A percentile compares a stretch with the other conserved stretches of the same genome.
These are phyloP conservation scores for Lophochroa leadbeateri DNA, from an alignment of 2,113 vertebrate genomes.

Conservation along the genomic window DNA sequence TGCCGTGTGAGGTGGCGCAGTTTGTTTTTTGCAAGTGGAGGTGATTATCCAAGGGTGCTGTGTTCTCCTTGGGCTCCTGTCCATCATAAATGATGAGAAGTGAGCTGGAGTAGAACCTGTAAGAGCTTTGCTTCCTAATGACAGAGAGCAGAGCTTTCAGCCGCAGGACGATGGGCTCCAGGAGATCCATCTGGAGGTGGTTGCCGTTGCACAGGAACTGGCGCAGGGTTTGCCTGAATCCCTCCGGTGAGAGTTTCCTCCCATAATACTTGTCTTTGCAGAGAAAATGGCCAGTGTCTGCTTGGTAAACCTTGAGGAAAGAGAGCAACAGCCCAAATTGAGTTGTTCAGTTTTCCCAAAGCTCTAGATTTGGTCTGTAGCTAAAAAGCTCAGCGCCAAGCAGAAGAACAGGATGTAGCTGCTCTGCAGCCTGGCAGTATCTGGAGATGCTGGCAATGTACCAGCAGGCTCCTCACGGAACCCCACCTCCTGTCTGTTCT, in stretches of 20 bases:
- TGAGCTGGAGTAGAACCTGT: conserved; percentile 83
- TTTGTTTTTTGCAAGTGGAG: neutral
- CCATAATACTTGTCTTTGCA: conserved; percentile 82
- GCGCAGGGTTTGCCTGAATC: conserved; percentile 71
- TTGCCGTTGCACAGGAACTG: conserved; percentile 76
- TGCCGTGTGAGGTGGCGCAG: neutral
- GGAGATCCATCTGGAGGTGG: conserved; percentile 61
- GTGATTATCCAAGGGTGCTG: neutral
- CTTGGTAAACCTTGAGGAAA: conserved; percentile 76
- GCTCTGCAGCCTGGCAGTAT: neutral
- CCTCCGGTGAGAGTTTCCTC: conserved; percentile 70
- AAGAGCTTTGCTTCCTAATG: conserved; percentile 75
- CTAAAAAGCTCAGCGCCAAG: neutral
- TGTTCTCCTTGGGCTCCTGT: conserved; percentile 52
- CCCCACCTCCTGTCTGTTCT: neutral
- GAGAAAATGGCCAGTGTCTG: conserved; percentile 70
- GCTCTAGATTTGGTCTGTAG: neutral
- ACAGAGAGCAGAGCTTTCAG: conserved; percentile 71
- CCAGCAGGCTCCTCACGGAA: neutral
- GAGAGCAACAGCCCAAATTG: neutral
- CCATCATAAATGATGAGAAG: conserved; percentile 81
- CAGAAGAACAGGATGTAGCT: neutral
- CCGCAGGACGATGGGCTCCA: conserved; percentile 69
- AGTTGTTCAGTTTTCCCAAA: neutral
- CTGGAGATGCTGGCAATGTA: neutral